phyloP scores from a whole-genome alignment of 2,797 vertebrate species.

The Iguana delicatissima region DNA sequence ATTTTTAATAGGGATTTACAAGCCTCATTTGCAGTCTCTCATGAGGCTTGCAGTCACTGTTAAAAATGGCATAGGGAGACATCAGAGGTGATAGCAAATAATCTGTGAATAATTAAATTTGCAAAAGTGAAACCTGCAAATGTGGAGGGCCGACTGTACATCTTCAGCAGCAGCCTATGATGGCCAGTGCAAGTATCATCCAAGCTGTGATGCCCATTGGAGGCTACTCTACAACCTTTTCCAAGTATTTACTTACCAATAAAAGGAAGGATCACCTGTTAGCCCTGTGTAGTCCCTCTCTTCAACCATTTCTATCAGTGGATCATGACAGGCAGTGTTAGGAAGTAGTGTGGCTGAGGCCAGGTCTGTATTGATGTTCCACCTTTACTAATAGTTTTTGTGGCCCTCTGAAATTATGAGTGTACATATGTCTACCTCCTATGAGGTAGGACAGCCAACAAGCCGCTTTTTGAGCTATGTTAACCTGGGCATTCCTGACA shows the following conservation, averaged over 20 bases:
- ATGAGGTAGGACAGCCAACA: not conserved
- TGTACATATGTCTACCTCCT: not conserved
- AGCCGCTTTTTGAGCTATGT: not conserved
- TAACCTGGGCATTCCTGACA: too few relatives aligned
- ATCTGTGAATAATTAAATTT: too few relatives aligned
- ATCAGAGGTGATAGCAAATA: too few relatives aligned
- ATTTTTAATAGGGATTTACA: too few relatives aligned
- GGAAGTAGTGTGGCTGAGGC: not conserved
- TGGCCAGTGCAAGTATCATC: not conserved
- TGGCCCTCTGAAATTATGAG: not conserved
- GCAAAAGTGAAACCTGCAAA: too few relatives aligned
- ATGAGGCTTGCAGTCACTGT: too few relatives aligned
- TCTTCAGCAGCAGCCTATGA: not conserved
- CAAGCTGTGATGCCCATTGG: not conserved
- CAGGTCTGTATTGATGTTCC: not conserved
- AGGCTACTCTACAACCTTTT: not conserved
- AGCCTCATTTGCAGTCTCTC: too few relatives aligned
- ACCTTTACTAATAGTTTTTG: slow-evolving; percentile 1
- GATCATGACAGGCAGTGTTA: not conserved
- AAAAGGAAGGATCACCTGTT: not conserved
- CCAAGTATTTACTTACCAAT: not conserved
- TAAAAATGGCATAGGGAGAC: too few relatives aligned
- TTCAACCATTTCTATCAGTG: not conserved
- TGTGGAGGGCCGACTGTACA: too few relatives aligned
- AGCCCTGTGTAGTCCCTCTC: not conserved